phyloP scores from a whole-genome alignment of 2,888 invertebrate genomes.

The Abrostola tripartita region DNA sequence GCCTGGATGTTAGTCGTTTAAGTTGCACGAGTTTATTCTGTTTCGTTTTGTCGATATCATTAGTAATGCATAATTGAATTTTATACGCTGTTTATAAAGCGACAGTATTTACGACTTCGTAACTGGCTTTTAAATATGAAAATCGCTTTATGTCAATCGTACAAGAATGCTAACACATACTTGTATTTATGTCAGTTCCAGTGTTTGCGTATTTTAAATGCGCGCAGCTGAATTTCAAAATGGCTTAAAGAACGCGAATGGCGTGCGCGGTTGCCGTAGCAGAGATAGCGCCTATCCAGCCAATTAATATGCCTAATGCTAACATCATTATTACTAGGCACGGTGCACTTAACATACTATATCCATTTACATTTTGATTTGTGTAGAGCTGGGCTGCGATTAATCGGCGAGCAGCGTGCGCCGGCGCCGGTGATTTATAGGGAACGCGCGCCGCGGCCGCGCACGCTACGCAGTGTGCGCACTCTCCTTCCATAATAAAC shows the following conservation, averaged over 20 bases:
- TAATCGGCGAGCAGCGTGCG: constrained; percentile 82
- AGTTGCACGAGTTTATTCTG: constrained; percentile 68
- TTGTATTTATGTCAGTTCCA: constrained; percentile 7
- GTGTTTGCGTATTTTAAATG: constrained; percentile 19
- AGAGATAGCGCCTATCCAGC: constrained; percentile 83
- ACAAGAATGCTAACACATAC: constrained; percentile 33
- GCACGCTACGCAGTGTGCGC: constrained; percentile 53
- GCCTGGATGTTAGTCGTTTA: constrained; percentile 68
- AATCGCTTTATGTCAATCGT: constrained; percentile 15
- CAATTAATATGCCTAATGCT: constrained; percentile 89
- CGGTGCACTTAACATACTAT: constrained; percentile 87
- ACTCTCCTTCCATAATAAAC: constrained; percentile 48
- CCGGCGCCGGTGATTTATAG: constrained; percentile 82
- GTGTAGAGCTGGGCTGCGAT: constrained; percentile 84
- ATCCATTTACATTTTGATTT: constrained; percentile 88
- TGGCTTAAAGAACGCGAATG: constrained; percentile 63
- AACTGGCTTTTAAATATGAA: constrained; percentile 37
- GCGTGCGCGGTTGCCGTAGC: constrained; percentile 74
- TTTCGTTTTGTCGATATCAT: constrained; percentile 69
- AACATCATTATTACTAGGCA: constrained; percentile 88
- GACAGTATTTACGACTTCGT: constrained; percentile 60
- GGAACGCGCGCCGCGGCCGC: constrained; percentile 60
- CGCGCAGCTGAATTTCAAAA: constrained; percentile 58
- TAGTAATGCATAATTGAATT: constrained; percentile 74
- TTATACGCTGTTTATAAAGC: constrained; percentile 67